Conservation (phyloP, 2,888 invertebrate species). For the Chrysina gloriosa region DNA sequence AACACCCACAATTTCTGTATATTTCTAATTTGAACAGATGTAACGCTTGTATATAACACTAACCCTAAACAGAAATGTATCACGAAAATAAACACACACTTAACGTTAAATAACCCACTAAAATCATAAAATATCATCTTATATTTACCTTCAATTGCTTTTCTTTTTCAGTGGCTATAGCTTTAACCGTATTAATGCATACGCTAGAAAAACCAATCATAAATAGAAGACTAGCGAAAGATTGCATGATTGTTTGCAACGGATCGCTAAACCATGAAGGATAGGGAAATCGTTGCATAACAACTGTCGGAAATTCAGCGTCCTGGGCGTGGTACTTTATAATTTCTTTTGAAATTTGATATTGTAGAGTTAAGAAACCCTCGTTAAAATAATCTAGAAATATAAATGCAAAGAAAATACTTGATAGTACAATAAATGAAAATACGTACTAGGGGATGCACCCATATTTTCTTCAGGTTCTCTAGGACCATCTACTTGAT, state of each 20-base stretch:
- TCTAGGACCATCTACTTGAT: constrained; percentile 53
- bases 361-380: constrained; percentile 76
- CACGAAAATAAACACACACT: no score
- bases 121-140: no score
- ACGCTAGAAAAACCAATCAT: constrained; percentile 85
- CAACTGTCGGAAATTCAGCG: constrained; percentile 58
- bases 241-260: constrained; percentile 73
- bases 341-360: constrained; percentile 60
- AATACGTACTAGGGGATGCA: constrained; percentile 46
- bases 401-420: no score
- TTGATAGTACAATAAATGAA: no score
- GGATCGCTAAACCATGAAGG: constrained; percentile 77
- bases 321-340: constrained; percentile 42
- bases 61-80: no score
- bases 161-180: constrained; percentile 81
- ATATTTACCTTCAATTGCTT: constrained; percentile 74
- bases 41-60: no score
- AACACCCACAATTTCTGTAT: no score
- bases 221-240: constrained; percentile 79
- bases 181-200: constrained; percentile 81
- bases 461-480: constrained; percentile 42
- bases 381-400: constrained; percentile 72
- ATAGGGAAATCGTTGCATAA: constrained; percentile 78
- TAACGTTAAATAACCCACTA: no score
- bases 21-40: no score